Evolutionary conservation across 2,113 vertebrate species (phyloP).

Genomic region (Genyomyrus donnyi): DNA sequence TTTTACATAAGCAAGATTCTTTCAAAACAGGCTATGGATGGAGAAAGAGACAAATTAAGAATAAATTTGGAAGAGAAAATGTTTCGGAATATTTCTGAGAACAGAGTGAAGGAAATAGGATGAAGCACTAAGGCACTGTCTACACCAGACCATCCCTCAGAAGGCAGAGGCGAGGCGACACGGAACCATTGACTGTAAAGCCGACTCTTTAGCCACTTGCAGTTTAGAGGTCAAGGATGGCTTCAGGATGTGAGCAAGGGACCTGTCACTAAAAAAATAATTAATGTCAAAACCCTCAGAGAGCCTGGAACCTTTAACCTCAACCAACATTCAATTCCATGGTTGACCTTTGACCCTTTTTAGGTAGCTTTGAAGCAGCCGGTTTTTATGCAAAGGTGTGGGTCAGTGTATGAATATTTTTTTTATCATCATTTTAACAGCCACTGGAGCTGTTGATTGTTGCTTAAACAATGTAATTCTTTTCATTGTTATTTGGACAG

Average conservation of each 20-base stretch:
- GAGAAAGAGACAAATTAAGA: neutral
- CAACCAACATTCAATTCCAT: neutral
- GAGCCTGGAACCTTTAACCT: neutral
- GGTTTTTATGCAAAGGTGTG: neutral
- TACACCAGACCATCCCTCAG: neutral
- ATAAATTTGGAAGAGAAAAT: neutral
- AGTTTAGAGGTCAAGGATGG: neutral
- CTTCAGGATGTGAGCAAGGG: neutral
- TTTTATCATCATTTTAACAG: neutral
- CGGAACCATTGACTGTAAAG: neutral
- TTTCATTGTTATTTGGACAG: neutral
- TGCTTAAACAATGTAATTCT: neutral
- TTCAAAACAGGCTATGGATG: neutral
- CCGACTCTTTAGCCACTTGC: neutral
- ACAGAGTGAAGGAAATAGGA: neutral
- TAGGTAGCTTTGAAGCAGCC: neutral
- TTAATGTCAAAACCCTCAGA: neutral
- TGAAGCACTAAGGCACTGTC: neutral
- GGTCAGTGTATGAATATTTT: neutral
- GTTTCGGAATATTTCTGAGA: neutral
- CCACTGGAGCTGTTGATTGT: neutral
- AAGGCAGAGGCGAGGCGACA: neutral
- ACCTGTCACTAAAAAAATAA: neutral
- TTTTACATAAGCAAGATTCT: neutral
- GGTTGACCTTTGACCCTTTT: neutral